Evolutionary conservation across 1,140 invertebrate species (phyloP), one percentile per base, ranked within the genome.

Genomic region (Protaetia brevitarsis): DNA sequence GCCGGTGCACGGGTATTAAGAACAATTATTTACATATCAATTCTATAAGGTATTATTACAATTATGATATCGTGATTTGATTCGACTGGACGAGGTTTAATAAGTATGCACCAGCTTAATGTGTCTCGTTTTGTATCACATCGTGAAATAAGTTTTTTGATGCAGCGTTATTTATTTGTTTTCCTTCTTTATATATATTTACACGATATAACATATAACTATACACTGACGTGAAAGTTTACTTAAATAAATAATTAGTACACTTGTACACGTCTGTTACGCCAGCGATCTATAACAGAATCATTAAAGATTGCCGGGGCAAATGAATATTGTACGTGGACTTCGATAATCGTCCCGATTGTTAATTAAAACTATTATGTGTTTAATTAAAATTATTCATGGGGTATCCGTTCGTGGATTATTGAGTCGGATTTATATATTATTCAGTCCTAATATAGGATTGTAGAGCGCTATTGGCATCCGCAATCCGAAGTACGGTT

Each of bases 251-350:
- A n/a, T n/a, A n/a, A n/a, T n/a, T n/a, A n/a, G n/a, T n/a, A n/a
- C n/a, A n/a, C n/a, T n/a, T n/a, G n/a, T n/a, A n/a, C n/a, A n/a
- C n/a, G n/a, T n/a, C n/a, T n/a, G n/a, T n/a, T n/a, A n/a, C n/a
- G n/a, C 34, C 10, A 0, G 34, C 16, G 41, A 56, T 51, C 61
- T 37, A 60, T 72, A 72, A 72, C 68, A 62, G 67, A 67, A 70
- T 68, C 66, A 70, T 72, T 72, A 72, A 72, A 70, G 69, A 70
- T 68, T 58, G 63, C 67, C 69, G 57, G 66, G 36, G 36, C 65
- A 68, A 65, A 57, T 69, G 63, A 67, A 67, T 67, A 66, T 66
- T 68, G 60, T 16, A 70, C 64, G 16, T 27, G 23, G 23, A 11
- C 28, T n/a, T n/a, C 56, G 56, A 28, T 58, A 58, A 58, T 58